A percentile compares a stretch with the other conserved stretches of the same genome.
Evolutionary conservation across 2,797 vertebrate genomes (phyloP).

Genomic region (Tadarida brasiliensis): DNA sequence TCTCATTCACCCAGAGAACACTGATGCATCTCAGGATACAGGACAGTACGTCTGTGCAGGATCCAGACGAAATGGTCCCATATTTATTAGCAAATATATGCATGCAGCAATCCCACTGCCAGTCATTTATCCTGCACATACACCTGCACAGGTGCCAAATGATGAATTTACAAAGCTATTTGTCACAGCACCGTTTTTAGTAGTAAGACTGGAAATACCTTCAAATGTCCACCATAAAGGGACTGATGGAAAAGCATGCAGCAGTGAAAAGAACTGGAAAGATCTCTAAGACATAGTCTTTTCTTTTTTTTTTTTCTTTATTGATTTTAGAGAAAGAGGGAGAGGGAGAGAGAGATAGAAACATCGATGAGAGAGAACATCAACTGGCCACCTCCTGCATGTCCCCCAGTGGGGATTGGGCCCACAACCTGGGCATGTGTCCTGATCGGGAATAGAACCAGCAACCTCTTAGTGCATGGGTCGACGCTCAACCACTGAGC

Average conservation of each 20-base stretch:
- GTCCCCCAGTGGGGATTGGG: too few species aligned
- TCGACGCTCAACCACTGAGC: too few species aligned
- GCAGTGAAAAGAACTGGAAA: neutral
- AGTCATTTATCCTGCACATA: neutral
- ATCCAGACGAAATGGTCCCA: neutral
- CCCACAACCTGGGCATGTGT: too few species aligned
- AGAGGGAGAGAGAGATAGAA: too few species aligned
- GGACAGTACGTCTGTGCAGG: neutral
- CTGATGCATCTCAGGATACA: neutral
- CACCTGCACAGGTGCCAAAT: neutral
- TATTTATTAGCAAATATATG: neutral
- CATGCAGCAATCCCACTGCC: neutral
- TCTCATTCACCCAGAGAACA: neutral
- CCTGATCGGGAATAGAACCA: too few species aligned
- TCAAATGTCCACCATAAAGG: neutral
- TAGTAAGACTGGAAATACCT: neutral
- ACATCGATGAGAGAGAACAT: too few species aligned
- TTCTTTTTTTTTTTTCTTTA: neutral
- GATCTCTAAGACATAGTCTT: neutral
- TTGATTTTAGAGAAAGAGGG: too few species aligned
- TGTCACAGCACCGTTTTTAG: neutral
- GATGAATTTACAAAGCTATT: constrained; percentile 8
- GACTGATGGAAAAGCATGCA: neutral
- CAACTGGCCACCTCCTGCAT: too few species aligned
- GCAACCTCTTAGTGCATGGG: too few species aligned